Evolutionary conservation across 2,113 vertebrate genomes (phyloP).

Genomic region (Aphelocoma coerulescens): DNA sequence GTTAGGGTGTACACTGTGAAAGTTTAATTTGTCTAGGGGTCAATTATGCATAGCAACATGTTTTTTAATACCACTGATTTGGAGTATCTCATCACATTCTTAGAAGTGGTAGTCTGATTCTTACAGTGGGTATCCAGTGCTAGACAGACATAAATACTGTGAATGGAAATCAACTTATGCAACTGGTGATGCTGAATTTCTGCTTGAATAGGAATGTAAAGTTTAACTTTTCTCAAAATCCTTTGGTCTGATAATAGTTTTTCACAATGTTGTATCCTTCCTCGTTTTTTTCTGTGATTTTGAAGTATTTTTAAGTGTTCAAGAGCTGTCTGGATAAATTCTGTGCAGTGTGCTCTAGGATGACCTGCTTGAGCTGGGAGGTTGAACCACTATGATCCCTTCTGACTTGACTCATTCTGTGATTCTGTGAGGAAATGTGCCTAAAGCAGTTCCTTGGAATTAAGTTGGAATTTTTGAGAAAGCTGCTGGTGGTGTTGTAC

Average conservation of each 20-base stretch:
- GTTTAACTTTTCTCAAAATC: not conserved
- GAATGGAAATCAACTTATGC: not conserved
- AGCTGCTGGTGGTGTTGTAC: not conserved
- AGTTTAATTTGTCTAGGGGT: not conserved
- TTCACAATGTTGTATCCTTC: not conserved
- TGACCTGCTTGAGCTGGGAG: not conserved
- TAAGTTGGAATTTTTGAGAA: not conserved
- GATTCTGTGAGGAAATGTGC: not conserved
- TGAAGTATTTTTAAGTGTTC: not conserved
- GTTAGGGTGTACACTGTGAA: not conserved
- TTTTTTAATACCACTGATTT: not conserved
- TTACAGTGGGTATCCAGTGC: not conserved
- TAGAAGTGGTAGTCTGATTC: not conserved
- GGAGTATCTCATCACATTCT: not conserved
- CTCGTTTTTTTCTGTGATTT: not conserved
- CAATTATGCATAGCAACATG: not conserved
- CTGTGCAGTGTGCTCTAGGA: no score
- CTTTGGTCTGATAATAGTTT: not conserved
- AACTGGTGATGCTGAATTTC: not conserved
- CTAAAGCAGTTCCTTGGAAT: not conserved
- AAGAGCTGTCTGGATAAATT: rapidly evolving
- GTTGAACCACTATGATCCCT: not conserved
- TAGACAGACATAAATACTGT: not conserved
- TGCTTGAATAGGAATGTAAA: not conserved
- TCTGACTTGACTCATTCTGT: not conserved